Percentiles rank a stretch among this genome's conserved stretches.
These are phyloP conservation scores for Zaprionus ghesquierei DNA, from an alignment of 1,140 invertebrate species.

Conservation along the genomic window DNA sequence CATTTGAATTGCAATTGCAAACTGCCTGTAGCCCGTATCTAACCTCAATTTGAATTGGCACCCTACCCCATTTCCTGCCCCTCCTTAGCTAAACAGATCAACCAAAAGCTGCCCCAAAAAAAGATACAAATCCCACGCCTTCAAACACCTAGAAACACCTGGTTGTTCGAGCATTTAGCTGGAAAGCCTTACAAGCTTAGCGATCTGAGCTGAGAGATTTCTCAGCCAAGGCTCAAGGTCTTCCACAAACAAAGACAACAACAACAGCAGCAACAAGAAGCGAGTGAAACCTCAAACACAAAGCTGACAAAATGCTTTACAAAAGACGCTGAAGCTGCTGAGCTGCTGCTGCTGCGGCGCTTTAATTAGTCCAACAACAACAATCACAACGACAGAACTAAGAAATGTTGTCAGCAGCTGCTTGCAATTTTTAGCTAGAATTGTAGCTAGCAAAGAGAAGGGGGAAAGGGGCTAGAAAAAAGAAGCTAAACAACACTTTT, in stretches of 20 bases:
- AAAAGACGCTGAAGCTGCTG: conserved; percentile 13
- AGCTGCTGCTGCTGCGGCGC: conserved; percentile 15
- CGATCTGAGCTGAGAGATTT: neutral
- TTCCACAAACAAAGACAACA: neutral
- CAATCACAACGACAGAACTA: neutral
- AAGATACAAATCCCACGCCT: conserved; percentile 18
- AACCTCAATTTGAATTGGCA: neutral
- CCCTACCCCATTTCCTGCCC: neutral
- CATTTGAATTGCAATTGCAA: neutral
- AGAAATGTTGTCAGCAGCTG: conserved; percentile 50
- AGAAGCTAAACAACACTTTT: conserved; percentile 57
- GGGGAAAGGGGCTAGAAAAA: conserved; percentile 24
- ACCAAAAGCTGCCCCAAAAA: neutral
- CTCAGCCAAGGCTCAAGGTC: conserved; percentile 8
- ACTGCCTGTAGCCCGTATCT: neutral
- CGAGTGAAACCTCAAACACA: neutral
- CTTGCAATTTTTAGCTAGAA: conserved; percentile 68
- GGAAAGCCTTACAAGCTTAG: conserved; percentile 13
- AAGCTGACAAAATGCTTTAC: conserved; percentile 38
- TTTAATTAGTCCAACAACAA: conserved; percentile 39
- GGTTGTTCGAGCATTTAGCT: conserved; percentile 11
- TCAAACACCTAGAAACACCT: neutral
- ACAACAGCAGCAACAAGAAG: neutral
- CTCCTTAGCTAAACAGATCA: neutral
- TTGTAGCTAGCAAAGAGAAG: conserved; percentile 48